Percentiles rank a stretch among this genome's conserved stretches.
Conservation (phyloP, 2,113 vertebrate genomes). For the Platichthys flesus region DNA sequence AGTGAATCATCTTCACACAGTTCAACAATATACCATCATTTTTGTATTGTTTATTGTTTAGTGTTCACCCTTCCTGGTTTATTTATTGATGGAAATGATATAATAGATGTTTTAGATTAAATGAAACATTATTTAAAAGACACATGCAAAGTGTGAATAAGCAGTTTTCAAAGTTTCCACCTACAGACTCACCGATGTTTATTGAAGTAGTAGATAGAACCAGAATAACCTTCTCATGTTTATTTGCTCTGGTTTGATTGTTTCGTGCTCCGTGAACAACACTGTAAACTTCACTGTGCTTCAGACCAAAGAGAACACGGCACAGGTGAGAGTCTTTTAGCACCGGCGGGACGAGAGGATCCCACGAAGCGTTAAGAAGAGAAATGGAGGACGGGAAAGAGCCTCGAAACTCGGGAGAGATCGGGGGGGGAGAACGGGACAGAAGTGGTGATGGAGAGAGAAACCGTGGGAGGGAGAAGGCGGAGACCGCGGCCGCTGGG, state of each 20-base stretch:
- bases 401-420: background rate
- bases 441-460: conserved; percentile 15
- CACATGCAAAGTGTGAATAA: too few species aligned
- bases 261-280: background rate
- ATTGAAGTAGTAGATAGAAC: too few species aligned
- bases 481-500: background rate
- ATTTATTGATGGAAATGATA: too few species aligned
- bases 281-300: background rate
- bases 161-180: too few species aligned
- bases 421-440: background rate
- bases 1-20: too few species aligned
- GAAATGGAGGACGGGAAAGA: background rate
- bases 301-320: background rate
- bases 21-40: too few species aligned
- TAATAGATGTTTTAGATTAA: too few species aligned
- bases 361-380: conserved; percentile 12
- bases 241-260: background rate
- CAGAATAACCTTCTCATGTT: background rate
- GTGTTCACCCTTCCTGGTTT: too few species aligned
- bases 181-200: too few species aligned
- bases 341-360: conserved; percentile 16
- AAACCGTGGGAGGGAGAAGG: conserved; percentile 14
- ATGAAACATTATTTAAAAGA: too few species aligned
- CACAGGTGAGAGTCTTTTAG: conserved; percentile 11
- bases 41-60: too few species aligned